A percentile compares a stretch with the other conserved stretches of the same genome.
These are phyloP conservation scores for Smittia sp. DNA, from an alignment of 2,888 invertebrate genomes.

Conservation along the genomic window DNA sequence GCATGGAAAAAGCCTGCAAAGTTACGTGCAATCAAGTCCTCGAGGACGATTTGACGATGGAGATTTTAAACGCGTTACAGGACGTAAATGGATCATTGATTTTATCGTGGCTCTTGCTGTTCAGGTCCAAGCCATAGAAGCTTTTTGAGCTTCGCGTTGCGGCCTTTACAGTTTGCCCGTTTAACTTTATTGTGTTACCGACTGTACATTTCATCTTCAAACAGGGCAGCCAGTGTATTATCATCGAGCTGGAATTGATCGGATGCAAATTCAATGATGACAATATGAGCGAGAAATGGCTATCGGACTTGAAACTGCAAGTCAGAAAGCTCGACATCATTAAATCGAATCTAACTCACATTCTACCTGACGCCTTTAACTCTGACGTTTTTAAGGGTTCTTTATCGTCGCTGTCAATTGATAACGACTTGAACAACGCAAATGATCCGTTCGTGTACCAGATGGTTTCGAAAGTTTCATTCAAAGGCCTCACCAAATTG, in stretches of 20 bases:
- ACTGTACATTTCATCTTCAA: too few species aligned
- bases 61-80: too few species aligned
- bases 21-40: too few species aligned
- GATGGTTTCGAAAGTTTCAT: not conserved
- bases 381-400: not conserved
- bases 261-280: not conserved
- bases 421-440: not conserved
- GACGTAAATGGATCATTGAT: too few species aligned
- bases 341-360: not conserved
- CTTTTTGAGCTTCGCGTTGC: too few species aligned
- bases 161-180: too few species aligned
- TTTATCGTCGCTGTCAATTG: not conserved
- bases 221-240: not conserved
- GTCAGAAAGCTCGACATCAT: not conserved
- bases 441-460: not conserved
- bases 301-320: not conserved
- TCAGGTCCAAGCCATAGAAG: too few species aligned
- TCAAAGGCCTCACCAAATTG: not conserved
- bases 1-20: too few species aligned
- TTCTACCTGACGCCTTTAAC: not conserved
- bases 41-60: too few species aligned
- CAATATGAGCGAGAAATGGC: not conserved
- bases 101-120: too few species aligned
- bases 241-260: not conserved
- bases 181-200: too few species aligned